Conservation (phyloP, 2,888 invertebrate species). For the Amiota communis region DNA sequence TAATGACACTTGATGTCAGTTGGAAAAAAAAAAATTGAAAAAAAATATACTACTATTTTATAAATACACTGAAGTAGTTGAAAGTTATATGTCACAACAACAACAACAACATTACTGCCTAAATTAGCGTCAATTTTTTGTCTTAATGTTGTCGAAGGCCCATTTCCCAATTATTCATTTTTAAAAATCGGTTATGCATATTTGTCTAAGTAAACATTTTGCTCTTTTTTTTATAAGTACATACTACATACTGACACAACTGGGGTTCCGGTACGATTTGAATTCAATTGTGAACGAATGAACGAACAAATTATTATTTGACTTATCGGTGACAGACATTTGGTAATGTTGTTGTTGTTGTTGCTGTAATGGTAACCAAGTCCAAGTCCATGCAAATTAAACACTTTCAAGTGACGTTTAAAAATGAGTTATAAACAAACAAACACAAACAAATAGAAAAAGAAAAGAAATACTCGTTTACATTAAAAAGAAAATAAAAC, state of each 20-base stretch:
- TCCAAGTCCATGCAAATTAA: conserved; percentile 10
- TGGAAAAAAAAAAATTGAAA: neutral
- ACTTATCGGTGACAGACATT: neutral
- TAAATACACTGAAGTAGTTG: no score
- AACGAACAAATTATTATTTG: neutral
- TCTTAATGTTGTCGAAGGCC: conserved; percentile 37
- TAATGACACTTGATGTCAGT: conserved; percentile 7
- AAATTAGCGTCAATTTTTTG: conserved; percentile 62
- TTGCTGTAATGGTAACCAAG: no score
- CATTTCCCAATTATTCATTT: conserved; percentile 13
- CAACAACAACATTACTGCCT: neutral
- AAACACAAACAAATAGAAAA: conserved; percentile 1
- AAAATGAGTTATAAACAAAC: conserved; percentile 16
- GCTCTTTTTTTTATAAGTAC: no score
- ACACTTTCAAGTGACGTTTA: conserved; percentile 17
- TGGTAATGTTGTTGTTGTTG: no score
- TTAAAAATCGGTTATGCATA: conserved; percentile 23
- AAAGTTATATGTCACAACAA: conserved; percentile 56
- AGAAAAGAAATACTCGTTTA: neutral
- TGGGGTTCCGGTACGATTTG: no score
- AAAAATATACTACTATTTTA: no score
- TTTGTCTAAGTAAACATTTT: neutral
- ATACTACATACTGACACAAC: no score
- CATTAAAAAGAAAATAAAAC: neutral
- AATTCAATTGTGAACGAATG: no score